These are phyloP conservation scores for Symphodus melops DNA, from an alignment of 2,113 vertebrate genomes.

Conservation along the genomic window DNA sequence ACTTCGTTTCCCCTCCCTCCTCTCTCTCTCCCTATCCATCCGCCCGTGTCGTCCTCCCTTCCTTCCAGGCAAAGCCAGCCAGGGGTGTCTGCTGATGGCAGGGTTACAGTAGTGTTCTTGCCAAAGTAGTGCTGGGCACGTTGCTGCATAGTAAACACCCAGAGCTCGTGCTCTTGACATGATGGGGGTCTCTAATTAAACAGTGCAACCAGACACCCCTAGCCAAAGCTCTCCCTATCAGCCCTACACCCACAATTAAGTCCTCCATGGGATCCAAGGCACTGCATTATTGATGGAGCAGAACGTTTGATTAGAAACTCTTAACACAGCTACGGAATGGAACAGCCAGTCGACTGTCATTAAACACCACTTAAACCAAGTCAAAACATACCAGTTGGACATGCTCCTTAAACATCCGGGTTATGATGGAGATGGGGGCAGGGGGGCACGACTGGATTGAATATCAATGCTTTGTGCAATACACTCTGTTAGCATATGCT, in stretches of 20 bases:
- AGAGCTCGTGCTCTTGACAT: slow-evolving; percentile 66
- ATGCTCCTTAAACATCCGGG: slow-evolving; percentile 75
- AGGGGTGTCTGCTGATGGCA: slow-evolving; percentile 57
- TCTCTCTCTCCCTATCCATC: neutral
- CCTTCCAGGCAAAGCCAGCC: slow-evolving; percentile 32
- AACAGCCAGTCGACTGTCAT: slow-evolving; percentile 78
- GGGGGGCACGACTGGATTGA: slow-evolving; percentile 49
- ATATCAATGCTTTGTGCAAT: slow-evolving; percentile 63
- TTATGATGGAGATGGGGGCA: slow-evolving; percentile 62
- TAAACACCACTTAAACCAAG: slow-evolving; percentile 82
- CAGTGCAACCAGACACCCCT: slow-evolving; percentile 76
- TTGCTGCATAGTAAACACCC: slow-evolving; percentile 71
- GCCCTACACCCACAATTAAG: slow-evolving; percentile 78
- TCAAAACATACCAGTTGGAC: slow-evolving; percentile 81
- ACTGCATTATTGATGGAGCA: slow-evolving; percentile 83
- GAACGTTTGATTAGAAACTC: slow-evolving; percentile 82
- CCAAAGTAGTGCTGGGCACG: slow-evolving; percentile 65
- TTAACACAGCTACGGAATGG: slow-evolving; percentile 76
- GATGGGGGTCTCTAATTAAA: slow-evolving; percentile 81
- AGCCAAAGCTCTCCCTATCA: slow-evolving; percentile 72
- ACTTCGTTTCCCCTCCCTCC: no score
- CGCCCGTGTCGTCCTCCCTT: neutral
- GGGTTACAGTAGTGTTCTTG: slow-evolving; percentile 58
- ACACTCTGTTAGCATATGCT: slow-evolving; percentile 42
- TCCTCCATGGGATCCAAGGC: slow-evolving; percentile 71